Conservation (phyloP, 2,797 vertebrate species). For the Pantherophis alleghaniensis region DNA sequence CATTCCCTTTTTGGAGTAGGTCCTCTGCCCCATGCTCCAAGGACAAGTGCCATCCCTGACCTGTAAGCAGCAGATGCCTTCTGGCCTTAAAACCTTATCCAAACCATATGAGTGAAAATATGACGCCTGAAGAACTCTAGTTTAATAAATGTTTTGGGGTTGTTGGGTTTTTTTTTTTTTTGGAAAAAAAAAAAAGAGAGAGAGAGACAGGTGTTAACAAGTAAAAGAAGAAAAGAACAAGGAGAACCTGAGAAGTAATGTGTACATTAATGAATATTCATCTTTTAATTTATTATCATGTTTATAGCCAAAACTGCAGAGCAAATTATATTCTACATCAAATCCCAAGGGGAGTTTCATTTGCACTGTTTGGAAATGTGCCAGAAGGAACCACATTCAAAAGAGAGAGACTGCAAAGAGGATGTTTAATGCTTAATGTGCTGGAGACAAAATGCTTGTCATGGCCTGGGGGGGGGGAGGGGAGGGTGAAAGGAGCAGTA, state of each 20-base stretch:
- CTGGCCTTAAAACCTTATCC: background rate
- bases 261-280: conserved; percentile 61
- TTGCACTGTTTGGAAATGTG: conserved; percentile 60
- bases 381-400: conserved; percentile 69
- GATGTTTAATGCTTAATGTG: conserved; percentile 68
- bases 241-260: conserved; percentile 33
- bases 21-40: background rate
- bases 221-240: background rate
- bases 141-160: background rate
- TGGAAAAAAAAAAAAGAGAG: background rate
- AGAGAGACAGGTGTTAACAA: conserved; percentile 5
- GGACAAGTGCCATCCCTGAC: background rate
- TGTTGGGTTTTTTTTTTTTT: background rate
- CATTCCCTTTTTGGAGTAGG: background rate
- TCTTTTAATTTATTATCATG: conserved; percentile 68
- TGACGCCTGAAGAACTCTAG: background rate
- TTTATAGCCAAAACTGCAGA: conserved; percentile 68
- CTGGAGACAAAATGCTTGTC: conserved; percentile 49
- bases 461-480: background rate
- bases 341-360: conserved; percentile 55
- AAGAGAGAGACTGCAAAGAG: conserved; percentile 51
- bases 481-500: background rate
- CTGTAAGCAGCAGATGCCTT: background rate
- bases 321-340: conserved; percentile 64
- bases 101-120: background rate